phyloP scores from a whole-genome alignment of 2,888 invertebrate species.

The Villa cingulata region DNA sequence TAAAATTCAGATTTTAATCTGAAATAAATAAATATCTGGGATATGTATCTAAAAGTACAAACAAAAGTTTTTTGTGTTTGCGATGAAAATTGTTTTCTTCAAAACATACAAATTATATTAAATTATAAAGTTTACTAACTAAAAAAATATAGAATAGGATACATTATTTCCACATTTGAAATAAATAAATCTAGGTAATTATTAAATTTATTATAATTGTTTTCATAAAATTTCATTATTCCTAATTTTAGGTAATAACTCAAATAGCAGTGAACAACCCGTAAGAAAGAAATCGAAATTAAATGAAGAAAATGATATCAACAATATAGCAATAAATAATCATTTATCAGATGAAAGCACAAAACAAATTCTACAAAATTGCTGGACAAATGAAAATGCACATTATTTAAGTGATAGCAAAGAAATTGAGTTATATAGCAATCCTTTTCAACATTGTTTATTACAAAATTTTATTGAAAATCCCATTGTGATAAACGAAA shows the following conservation, averaged over 20 bases:
- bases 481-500: constrained; percentile 42
- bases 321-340: not conserved
- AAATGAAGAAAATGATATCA: not conserved
- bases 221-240: not conserved
- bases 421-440: constrained; percentile 35
- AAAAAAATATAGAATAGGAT: too few species aligned
- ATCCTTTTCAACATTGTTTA: constrained; percentile 55
- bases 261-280: not conserved
- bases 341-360: not conserved
- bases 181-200: not conserved
- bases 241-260: not conserved
- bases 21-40: too few species aligned
- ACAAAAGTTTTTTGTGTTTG: too few species aligned
- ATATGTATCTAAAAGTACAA: too few species aligned
- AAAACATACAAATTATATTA: too few species aligned
- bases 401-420: not conserved
- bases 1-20: too few species aligned
- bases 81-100: too few species aligned
- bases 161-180: too few species aligned
- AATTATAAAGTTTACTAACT: too few species aligned
- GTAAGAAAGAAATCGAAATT: not conserved
- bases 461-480: constrained; percentile 48
- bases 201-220: not conserved
- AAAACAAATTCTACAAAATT: not conserved
- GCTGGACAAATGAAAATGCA: not conserved